Evolutionary conservation across 35 echinoderm and acorn worm species (phyloP).

Genomic region (Holothuria glaberrima): DNA sequence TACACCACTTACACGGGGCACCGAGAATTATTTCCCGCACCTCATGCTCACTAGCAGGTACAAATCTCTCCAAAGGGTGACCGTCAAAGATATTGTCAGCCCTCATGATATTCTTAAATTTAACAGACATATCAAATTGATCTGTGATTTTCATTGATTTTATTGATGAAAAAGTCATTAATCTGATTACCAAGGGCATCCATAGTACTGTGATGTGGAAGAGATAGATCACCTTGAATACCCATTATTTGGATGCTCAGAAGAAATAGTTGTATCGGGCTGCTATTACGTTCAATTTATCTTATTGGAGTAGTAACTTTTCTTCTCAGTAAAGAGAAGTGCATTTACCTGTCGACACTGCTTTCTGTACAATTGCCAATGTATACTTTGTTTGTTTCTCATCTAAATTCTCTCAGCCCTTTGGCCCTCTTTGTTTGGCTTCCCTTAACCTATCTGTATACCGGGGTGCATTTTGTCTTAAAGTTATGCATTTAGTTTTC

Average conservation of each 20-base stretch:
- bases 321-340: slow-evolving; percentile 24
- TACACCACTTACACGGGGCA: slow-evolving; percentile 50
- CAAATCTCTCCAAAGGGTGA: slow-evolving; percentile 31
- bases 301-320: neutral
- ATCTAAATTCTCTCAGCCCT: slow-evolving; percentile 20
- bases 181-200: too few species aligned
- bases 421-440: neutral
- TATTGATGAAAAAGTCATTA: too few species aligned
- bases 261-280: too few species aligned
- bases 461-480: slow-evolving; percentile 3
- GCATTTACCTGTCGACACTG: neutral
- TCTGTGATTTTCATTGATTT: too few species aligned
- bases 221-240: too few species aligned
- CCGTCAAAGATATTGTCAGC: neutral
- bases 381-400: neutral
- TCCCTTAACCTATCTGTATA: slow-evolving; percentile 6
- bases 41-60: slow-evolving; percentile 40
- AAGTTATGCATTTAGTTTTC: neutral
- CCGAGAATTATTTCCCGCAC: slow-evolving; percentile 35
- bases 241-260: too few species aligned
- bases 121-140: too few species aligned
- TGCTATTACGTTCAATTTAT: too few species aligned
- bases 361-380: slow-evolving; percentile 40
- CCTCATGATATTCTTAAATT: neutral
- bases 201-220: too few species aligned